A percentile compares a stretch with the other conserved stretches of the same genome.
phyloP scores from a whole-genome alignment of 2,888 invertebrate genomes.

The Cacoxenus indagator region DNA sequence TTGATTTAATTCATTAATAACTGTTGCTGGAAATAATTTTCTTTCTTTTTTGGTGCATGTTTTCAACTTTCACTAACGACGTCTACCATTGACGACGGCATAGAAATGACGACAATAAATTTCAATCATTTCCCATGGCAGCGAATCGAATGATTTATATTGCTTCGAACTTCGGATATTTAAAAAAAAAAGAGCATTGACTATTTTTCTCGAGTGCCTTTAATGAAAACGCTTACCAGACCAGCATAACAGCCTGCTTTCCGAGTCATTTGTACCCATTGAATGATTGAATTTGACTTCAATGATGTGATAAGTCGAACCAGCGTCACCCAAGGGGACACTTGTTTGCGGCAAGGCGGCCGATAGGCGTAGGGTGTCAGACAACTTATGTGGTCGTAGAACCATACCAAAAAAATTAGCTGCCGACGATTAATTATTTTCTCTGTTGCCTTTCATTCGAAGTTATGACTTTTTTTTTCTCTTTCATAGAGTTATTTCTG shows the following conservation, averaged over 20 bases:
- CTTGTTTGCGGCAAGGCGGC: conserved; percentile 5
- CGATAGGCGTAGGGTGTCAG: not conserved
- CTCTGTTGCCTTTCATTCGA: conserved; percentile 47
- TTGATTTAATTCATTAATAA: conserved; percentile 2
- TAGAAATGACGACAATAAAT: conserved; percentile 26
- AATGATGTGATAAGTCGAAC: not conserved
- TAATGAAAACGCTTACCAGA: conserved; percentile 3
- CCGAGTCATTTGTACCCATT: conserved; percentile 9
- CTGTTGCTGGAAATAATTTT: not conserved
- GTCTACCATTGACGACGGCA: conserved; percentile 35
- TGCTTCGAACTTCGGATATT: not conserved
- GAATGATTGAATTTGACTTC: conserved; percentile 1
- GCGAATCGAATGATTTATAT: conserved; percentile 31
- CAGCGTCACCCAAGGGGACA: conserved; percentile 12
- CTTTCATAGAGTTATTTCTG: not conserved
- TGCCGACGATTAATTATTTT: conserved; percentile 52
- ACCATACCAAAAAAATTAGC: conserved; percentile 21
- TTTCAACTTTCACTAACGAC: conserved; percentile 23
- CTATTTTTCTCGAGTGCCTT: conserved; percentile 18
- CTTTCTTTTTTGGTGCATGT: conserved; percentile 11
- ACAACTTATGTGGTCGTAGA: conserved; percentile 10
- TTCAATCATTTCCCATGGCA: conserved; percentile 37
- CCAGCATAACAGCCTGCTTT: conserved; percentile 10
- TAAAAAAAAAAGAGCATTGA: conserved; percentile 7
- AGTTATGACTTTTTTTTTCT: conserved; percentile 55